Evolutionary conservation across 2,888 invertebrate genomes (phyloP).

Genomic region (Baronia brevicornis): DNA sequence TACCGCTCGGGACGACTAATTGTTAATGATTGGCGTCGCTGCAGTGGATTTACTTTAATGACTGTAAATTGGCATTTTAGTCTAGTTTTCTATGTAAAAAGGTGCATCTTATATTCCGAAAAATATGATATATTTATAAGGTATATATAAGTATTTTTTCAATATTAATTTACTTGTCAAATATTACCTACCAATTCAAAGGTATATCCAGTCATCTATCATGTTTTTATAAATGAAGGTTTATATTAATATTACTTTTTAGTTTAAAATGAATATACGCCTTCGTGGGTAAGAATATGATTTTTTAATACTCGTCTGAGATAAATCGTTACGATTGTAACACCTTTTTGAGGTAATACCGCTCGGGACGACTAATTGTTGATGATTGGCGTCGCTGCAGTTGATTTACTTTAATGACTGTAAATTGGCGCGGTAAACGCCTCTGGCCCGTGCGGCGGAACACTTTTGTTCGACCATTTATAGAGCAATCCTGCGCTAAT

Average conservation of each 20-base stretch:
- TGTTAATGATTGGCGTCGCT: constrained; percentile 58
- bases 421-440: constrained; percentile 56
- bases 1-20: constrained; percentile 54
- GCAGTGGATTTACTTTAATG: constrained; percentile 63
- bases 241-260: too few species aligned
- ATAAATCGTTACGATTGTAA: constrained; percentile 42
- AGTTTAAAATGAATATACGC: too few species aligned
- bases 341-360: constrained; percentile 61
- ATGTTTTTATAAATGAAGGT: constrained; percentile 8
- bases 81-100: too few species aligned
- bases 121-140: too few species aligned
- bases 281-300: constrained; percentile 26
- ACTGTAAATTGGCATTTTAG: constrained; percentile 60
- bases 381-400: constrained; percentile 53
- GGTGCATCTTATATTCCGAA: too few species aligned
- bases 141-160: too few species aligned
- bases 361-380: constrained; percentile 59
- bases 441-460: constrained; percentile 42
- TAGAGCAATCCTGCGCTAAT: constrained; percentile 11
- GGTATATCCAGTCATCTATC: too few species aligned
- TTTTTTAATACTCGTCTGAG: constrained; percentile 43
- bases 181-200: neutral
- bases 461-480: constrained; percentile 17
- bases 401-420: constrained; percentile 65
- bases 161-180: too few species aligned